Conservation (phyloP, 1,140 invertebrate species). For the Rhagoletis pomonella region DNA sequence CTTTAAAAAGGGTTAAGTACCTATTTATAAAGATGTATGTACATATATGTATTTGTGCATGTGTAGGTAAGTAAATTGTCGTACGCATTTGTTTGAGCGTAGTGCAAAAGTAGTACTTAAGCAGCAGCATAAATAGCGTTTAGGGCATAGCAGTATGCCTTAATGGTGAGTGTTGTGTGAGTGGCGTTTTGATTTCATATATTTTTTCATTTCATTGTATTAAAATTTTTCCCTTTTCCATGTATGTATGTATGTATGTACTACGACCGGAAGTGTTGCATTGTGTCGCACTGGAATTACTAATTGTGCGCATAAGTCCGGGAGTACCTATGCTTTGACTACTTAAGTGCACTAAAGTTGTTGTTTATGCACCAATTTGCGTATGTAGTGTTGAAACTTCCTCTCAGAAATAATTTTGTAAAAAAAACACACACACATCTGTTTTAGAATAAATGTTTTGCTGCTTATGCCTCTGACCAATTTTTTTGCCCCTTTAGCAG, state of each 20-base stretch:
- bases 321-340: neutral
- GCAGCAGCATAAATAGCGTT: neutral
- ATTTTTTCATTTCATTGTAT: slow-evolving; percentile 1
- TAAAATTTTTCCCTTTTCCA: neutral
- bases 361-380: too few species aligned
- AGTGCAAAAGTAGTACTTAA: slow-evolving; percentile 2
- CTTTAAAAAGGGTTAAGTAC: slow-evolving; percentile 35
- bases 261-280: neutral
- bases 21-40: neutral
- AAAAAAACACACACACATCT: too few species aligned
- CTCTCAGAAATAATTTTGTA: too few species aligned
- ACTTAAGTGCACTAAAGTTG: neutral
- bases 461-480: too few species aligned
- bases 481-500: too few species aligned
- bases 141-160: neutral
- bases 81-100: neutral
- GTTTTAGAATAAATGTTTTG: too few species aligned
- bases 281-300: slow-evolving; percentile 4
- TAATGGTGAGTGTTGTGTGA: neutral
- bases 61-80: neutral
- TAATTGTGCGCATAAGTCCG: slow-evolving; percentile 36
- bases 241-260: neutral
- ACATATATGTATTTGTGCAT: neutral
- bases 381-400: too few species aligned
- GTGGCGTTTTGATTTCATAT: neutral